Conservation (phyloP, 2,113 vertebrate genomes). For the Brachyhypopomus gauderio region DNA sequence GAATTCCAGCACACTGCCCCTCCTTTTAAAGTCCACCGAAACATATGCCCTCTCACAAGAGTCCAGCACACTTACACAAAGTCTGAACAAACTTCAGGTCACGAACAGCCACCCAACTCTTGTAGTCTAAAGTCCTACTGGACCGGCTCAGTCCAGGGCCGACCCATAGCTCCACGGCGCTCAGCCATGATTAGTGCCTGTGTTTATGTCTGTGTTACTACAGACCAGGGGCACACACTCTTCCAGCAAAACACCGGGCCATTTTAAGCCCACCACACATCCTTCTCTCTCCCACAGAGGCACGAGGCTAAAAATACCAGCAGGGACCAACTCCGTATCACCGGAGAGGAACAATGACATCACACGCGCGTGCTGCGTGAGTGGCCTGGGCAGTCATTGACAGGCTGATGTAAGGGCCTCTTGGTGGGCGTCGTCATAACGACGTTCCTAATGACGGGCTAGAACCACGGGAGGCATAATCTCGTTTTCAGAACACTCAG, state of each 20-base stretch:
- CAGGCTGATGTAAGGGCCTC: conserved; percentile 22
- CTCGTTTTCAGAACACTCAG: conserved; percentile 18
- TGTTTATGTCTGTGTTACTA: conserved; percentile 41
- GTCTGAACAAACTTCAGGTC: neutral
- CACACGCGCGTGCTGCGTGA: neutral
- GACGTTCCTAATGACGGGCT: conserved; percentile 17
- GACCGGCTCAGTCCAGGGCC: neutral
- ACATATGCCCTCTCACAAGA: neutral
- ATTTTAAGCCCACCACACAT: conserved; percentile 19
- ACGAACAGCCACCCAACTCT: conserved; percentile 9
- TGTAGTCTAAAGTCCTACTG: neutral
- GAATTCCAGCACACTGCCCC: too few species aligned
- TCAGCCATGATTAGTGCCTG: conserved; percentile 30
- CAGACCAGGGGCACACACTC: conserved; percentile 25
- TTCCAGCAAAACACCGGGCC: conserved; percentile 37
- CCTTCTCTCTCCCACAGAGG: conserved; percentile 30
- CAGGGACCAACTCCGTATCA: neutral
- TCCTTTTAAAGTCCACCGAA: neutral
- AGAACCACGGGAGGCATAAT: neutral
- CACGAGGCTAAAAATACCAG: conserved; percentile 46
- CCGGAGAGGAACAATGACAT: conserved; percentile 3
- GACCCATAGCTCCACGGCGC: neutral
- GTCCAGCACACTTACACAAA: conserved; percentile 11
- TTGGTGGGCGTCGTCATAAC: conserved; percentile 7
- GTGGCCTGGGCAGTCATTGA: neutral